These are phyloP conservation scores for Melipona bicolor DNA, from an alignment of 2,888 invertebrate species.

Conservation along the genomic window DNA sequence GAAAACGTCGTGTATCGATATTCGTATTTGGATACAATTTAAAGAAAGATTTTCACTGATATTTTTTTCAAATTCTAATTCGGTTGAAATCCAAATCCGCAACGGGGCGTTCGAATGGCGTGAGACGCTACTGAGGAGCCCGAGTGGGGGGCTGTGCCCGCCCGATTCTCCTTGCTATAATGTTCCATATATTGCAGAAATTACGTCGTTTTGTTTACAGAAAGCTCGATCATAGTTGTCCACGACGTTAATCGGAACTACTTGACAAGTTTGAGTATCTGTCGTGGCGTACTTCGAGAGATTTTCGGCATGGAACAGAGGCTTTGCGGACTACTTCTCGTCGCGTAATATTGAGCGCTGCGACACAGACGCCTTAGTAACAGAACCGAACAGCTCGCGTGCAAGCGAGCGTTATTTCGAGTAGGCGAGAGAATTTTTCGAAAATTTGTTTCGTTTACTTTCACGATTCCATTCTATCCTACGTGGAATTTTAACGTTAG, in stretches of 20 bases:
- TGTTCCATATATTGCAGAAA: conserved; percentile 72
- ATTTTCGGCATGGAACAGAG: conserved; percentile 54
- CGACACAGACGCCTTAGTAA: conserved; percentile 53
- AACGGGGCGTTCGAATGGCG: neutral
- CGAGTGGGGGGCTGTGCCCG: conserved; percentile 75
- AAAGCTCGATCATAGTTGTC: conserved; percentile 19
- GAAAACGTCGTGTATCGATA: neutral
- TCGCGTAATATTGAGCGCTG: conserved; percentile 58
- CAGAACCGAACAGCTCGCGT: conserved; percentile 38
- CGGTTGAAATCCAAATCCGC: neutral
- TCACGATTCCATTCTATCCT: too few species aligned
- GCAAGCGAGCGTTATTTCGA: conserved; percentile 5
- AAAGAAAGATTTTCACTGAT: neutral
- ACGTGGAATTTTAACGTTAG: neutral
- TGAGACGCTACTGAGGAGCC: conserved; percentile 43
- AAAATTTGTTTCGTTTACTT: neutral
- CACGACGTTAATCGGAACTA: conserved; percentile 12
- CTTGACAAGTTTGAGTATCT: conserved; percentile 53
- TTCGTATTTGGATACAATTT: neutral
- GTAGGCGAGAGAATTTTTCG: neutral
- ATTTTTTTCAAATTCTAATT: neutral
- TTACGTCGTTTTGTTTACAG: conserved; percentile 54
- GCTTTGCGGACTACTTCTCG: conserved; percentile 59
- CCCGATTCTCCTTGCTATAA: conserved; percentile 73
- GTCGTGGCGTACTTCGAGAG: conserved; percentile 81